phyloP scores from a whole-genome alignment of 2,888 invertebrate genomes.

The Pantelozetes paolii region DNA sequence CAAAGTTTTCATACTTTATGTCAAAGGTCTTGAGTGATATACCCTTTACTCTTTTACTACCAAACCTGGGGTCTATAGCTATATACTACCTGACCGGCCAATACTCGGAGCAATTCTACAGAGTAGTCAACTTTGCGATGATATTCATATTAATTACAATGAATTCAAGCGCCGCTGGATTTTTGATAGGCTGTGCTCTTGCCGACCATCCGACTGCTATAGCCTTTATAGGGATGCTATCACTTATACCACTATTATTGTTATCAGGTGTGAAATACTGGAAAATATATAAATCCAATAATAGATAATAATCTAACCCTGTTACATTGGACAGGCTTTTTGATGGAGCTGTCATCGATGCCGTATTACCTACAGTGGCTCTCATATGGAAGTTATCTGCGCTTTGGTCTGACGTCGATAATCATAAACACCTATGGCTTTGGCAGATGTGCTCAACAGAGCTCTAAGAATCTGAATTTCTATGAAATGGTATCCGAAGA shows the following conservation, averaged over 20 bases:
- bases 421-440: not conserved
- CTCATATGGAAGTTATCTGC: not conserved
- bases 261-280: not conserved
- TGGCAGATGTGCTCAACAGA: not conserved
- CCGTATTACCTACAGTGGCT: not conserved
- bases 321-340: not conserved
- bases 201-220: not conserved
- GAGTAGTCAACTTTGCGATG: not conserved
- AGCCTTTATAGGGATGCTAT: not conserved
- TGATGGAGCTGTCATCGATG: not conserved
- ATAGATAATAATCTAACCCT: not conserved
- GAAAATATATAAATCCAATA: no score
- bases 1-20: slow-evolving; percentile 72
- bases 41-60: slow-evolving; percentile 59
- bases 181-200: slow-evolving; percentile 51
- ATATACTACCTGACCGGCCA: slow-evolving; percentile 88
- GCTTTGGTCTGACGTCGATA: not conserved
- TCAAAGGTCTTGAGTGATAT: slow-evolving; percentile 74
- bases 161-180: slow-evolving; percentile 84
- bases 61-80: not conserved
- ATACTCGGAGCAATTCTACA: slow-evolving; percentile 58
- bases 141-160: slow-evolving; percentile 71
- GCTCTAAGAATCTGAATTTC: no score
- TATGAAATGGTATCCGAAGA: no score
- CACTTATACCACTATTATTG: not conserved